Evolutionary conservation across 2,888 invertebrate genomes (phyloP), one percentile per base, ranked within the genome.

Genomic region (Venusia cambrica): DNA sequence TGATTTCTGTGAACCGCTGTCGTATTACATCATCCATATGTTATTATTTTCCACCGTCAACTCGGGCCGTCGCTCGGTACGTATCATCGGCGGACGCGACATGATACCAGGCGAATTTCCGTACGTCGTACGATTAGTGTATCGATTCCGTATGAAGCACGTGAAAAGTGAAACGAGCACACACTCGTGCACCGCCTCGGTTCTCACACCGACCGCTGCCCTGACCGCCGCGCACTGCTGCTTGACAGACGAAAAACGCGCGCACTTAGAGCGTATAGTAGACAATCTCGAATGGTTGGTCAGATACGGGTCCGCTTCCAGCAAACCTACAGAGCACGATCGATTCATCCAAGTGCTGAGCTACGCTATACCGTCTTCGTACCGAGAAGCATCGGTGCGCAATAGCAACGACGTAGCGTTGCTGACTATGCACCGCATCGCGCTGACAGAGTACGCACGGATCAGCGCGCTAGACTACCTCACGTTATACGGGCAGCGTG

Each of bases 171-270:
- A 1, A 2, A 7, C 4, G 3, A 19, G 11, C 5, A 0, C 5
- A 1, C 22, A 13, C 4, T 1, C 4, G 12, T 22, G 22, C 7
- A 6, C 22, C 2, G 22, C 6, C 2, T 22, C 22, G 4, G 22
- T 13, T 1, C 12, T 22, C 4, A 13, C 22, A 1, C 7, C 11
- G 0, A 13, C 12, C 3, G 6, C 2, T 1, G 4, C 13, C 4
- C n/a, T 22, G 1, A 22, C 22, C 4, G 22, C 22, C 1, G 22
- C 22, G 2, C 22, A 22, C 7, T 22, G 22, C 13, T 22, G 10
- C n/a, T n/a, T 5, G 4, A 5, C 5, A 9, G 1, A 6, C 2
- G 6, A 1, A 2, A 12, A 12, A 4, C 1, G 3, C 2, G n/a
- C n/a, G n/a, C n/a, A n/a, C n/a, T n/a, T n/a, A n/a, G n/a, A n/a